phyloP scores from a whole-genome alignment of 2,888 invertebrate species.

The Parelbella ahira region DNA sequence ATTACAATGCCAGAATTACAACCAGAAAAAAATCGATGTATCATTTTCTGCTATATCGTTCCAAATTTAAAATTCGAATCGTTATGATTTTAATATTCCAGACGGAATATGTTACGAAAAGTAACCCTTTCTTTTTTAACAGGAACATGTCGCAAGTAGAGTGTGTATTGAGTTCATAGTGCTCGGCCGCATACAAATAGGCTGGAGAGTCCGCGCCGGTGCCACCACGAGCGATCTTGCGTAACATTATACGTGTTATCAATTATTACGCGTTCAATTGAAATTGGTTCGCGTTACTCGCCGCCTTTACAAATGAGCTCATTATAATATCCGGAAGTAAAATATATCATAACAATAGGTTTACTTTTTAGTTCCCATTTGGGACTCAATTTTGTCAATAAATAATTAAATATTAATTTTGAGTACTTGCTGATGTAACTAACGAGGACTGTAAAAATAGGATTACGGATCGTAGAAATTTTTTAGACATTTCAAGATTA shows the following conservation, averaged over 20 bases:
- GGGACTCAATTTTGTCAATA: no score
- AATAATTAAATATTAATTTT: no score
- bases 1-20: no score
- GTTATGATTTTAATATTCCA: constrained; percentile 37
- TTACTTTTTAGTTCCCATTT: no score
- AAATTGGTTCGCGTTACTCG: constrained; percentile 10
- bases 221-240: constrained; percentile 6
- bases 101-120: constrained; percentile 37
- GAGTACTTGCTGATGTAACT: no score
- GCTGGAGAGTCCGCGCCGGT: constrained; percentile 23
- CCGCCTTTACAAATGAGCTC: constrained; percentile 2
- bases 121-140: constrained; percentile 35
- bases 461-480: no score
- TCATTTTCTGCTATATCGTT: no score
- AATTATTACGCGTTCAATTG: constrained; percentile 23
- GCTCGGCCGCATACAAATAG: constrained; percentile 43
- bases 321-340: constrained; percentile 6
- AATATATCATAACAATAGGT: constrained; percentile 1
- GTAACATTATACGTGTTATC: constrained; percentile 24
- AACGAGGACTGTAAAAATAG: no score
- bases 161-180: constrained; percentile 33
- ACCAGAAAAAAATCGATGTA: no score
- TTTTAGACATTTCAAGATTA: no score
- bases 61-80: constrained; percentile 5
- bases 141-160: constrained; percentile 42